Base-by-base conservation (phyloP, 2,888 invertebrate genomes). In the Portevinia maculata region DNA sequence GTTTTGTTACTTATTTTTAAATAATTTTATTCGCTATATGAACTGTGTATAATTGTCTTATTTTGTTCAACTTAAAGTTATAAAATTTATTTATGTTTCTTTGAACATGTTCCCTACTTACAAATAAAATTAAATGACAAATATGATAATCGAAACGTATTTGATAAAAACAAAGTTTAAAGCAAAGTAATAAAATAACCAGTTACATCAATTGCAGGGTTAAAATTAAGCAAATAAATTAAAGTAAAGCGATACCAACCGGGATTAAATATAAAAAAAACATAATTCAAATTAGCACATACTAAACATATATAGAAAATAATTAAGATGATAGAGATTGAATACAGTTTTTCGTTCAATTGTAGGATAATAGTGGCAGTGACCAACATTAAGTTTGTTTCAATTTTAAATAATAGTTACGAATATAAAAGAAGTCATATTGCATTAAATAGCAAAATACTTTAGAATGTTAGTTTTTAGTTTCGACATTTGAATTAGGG, bases 121-220 rank as follows among this genome's bases (percentile, higher is more conserved):
- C 19, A 32, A 65, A 67, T 46, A 34, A 24, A 34, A 34, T 32
- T 19, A 44, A 30, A 57, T 37, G 13, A 44, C 0, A 41, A 7
- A 17, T 50, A 59, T 11, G 13, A 34, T 44, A 30, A 7, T 8
- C n/a, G 6, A 6, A 9, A 7, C 21, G 8, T 9, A 8, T 8
- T 11, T 32, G 24, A 19, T 28, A n/a, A 30, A 28, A 11, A 24
- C 24, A 24, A 24, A 65, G 21, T 32, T 32, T 44, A 41, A 41
- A 28, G 13, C 21, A n/a, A 39, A 34, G 8, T 1, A 65, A 24
- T 11, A 52, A 41, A 62, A n/a, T n/a, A n/a, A n/a, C n/a, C n/a
- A n/a, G 41, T 64, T 73, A 64, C 62, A n/a, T 62, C 62, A 41
- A 62, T 53, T 41, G 70, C 71, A 71, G 71, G 71, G 44, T 37